Evolutionary conservation across 2,113 vertebrate species (phyloP).

Genomic region (Neofelis nebulosa): DNA sequence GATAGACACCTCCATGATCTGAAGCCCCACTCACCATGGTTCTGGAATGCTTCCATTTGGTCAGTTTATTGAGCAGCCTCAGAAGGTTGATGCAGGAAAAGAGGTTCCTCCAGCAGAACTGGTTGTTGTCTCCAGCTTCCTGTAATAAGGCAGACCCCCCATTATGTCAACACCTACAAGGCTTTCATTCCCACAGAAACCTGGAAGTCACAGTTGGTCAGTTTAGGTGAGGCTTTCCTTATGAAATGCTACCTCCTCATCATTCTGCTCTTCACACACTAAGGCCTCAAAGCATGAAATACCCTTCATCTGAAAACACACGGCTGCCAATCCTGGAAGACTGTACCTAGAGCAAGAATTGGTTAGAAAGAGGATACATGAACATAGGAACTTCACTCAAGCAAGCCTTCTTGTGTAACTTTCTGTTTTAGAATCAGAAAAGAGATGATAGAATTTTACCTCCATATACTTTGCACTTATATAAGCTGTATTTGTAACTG

Average conservation of each 20-base stretch:
- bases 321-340: background rate
- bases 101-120: constrained; percentile 98
- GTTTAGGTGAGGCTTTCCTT: background rate
- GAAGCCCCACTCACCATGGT: constrained; percentile 91
- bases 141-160: constrained; percentile 69
- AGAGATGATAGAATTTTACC: background rate
- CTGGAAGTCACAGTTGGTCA: background rate
- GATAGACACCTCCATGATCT: background rate
- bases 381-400: background rate
- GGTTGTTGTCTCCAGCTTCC: constrained; percentile 95
- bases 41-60: constrained; percentile 99
- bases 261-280: background rate
- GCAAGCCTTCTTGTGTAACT: background rate
- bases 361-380: background rate
- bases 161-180: background rate
- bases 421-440: constrained; percentile 29
- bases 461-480: background rate
- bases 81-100: constrained; percentile 98
- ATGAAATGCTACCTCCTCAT: background rate
- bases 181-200: background rate
- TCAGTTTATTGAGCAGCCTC: constrained; percentile 96
- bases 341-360: background rate
- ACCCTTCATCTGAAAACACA: background rate
- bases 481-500: background rate
- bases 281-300: background rate